phyloP scores from a whole-genome alignment of 2,113 vertebrate species.

The Chionodraco myersi region DNA sequence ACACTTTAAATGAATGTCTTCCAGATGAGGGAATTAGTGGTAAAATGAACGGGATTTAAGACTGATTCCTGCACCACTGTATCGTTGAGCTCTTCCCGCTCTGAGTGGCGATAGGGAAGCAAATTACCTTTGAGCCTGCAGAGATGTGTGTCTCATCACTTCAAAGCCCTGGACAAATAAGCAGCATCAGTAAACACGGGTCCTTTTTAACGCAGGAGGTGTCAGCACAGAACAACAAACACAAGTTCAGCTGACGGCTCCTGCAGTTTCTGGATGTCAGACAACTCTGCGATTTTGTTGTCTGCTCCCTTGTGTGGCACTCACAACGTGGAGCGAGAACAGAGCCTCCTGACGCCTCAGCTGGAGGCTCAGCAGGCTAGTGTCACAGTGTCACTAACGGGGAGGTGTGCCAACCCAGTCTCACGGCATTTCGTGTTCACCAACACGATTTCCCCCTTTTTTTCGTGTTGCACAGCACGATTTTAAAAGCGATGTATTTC shows the following conservation, averaged over 20 bases:
- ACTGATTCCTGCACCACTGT: too few species aligned
- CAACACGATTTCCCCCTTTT: too few species aligned
- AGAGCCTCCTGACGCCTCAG: neutral
- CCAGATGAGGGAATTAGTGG: too few species aligned
- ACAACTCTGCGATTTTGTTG: neutral
- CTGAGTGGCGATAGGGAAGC: conserved; percentile 12
- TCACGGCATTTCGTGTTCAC: too few species aligned
- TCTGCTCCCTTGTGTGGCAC: neutral
- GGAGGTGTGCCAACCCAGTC: neutral
- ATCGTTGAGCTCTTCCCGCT: conserved; percentile 2
- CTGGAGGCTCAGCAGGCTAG: neutral
- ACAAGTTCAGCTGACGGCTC: conserved; percentile 3
- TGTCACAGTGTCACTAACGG: neutral
- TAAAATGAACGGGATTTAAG: neutral
- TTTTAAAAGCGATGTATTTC: too few species aligned
- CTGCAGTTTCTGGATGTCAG: neutral
- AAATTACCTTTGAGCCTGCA: conserved; percentile 45
- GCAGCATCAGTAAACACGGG: neutral
- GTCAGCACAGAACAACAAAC: conserved; percentile 16
- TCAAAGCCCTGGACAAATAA: conserved; percentile 54
- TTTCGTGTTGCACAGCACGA: too few species aligned
- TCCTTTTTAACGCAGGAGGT: neutral
- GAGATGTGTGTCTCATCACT: conserved; percentile 45
- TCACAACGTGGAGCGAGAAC: neutral
- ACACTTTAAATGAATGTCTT: too few species aligned